Evolutionary conservation across 1,140 invertebrate species (phyloP).

Genomic region (Gryllus bimaculatus): DNA sequence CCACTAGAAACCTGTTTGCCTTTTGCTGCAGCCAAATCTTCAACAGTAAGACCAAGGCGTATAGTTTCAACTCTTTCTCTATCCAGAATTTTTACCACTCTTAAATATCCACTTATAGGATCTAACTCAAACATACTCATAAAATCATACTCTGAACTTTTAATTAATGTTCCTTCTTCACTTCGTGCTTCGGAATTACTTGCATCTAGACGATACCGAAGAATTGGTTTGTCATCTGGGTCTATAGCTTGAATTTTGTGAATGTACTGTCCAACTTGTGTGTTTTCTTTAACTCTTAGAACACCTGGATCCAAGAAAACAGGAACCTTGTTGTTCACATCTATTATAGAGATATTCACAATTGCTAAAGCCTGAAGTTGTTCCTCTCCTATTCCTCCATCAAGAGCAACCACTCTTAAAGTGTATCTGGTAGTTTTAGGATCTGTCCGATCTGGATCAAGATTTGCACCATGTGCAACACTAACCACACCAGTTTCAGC

Average conservation of each 20-base stretch:
- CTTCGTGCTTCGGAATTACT: constrained; percentile 63
- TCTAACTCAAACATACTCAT: constrained; percentile 62
- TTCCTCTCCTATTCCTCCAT: constrained; percentile 65
- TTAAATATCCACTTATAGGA: constrained; percentile 60
- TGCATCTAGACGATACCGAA: constrained; percentile 63
- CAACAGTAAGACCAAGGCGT: constrained; percentile 62
- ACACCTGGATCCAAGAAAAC: constrained; percentile 57
- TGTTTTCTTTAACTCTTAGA: constrained; percentile 64
- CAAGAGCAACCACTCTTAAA: constrained; percentile 57
- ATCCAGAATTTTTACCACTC: constrained; percentile 58
- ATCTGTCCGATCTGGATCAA: constrained; percentile 81
- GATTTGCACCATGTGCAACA: constrained; percentile 73
- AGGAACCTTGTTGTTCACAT: constrained; percentile 86
- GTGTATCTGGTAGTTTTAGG: constrained; percentile 56
- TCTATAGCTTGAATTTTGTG: constrained; percentile 63
- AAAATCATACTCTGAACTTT: constrained; percentile 60
- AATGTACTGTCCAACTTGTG: constrained; percentile 58
- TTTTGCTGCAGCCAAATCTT: constrained; percentile 72
- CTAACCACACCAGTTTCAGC: constrained; percentile 69
- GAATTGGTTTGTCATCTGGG: constrained; percentile 62
- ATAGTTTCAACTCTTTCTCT: constrained; percentile 75
- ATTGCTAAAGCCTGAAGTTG: constrained; percentile 12
- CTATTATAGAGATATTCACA: constrained; percentile 68
- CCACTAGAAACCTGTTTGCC: constrained; percentile 60
- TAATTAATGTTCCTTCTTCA: constrained; percentile 64